phyloP scores from a whole-genome alignment of 2,888 invertebrate genomes.

The Lepidocyrtoides sp. region DNA sequence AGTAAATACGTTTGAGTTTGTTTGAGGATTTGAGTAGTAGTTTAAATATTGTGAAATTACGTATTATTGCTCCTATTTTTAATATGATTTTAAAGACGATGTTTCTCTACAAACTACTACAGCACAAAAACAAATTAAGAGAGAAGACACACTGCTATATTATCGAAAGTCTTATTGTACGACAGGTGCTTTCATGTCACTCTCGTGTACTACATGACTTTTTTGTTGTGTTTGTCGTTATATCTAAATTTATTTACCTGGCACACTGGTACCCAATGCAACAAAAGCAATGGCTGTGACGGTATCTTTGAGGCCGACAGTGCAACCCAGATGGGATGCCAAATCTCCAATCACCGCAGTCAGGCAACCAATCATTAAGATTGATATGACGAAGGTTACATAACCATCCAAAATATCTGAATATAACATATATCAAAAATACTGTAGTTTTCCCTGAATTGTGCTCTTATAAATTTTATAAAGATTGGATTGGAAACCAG shows the following conservation, averaged over 20 bases:
- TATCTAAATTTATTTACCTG: conserved; percentile 87
- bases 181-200: conserved; percentile 28
- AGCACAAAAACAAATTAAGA: conserved; percentile 17
- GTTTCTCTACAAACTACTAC: conserved; percentile 50
- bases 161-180: conserved; percentile 9
- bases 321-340: conserved; percentile 89
- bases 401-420: conserved; percentile 88
- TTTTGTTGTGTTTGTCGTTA: background rate
- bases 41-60: background rate
- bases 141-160: conserved; percentile 33
- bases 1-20: too few relatives aligned
- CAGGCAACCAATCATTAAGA: conserved; percentile 88
- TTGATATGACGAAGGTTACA: conserved; percentile 88
- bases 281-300: conserved; percentile 90
- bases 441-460: conserved; percentile 22
- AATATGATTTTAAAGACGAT: background rate
- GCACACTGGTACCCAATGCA: conserved; percentile 89
- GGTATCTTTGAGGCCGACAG: conserved; percentile 88
- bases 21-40: too few relatives aligned
- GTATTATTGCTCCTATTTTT: background rate
- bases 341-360: conserved; percentile 90
- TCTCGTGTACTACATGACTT: background rate
- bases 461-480: too few relatives aligned
- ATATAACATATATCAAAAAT: conserved; percentile 41
- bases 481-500: background rate